Evolutionary conservation across 2,888 invertebrate species (phyloP).

Genomic region (Patella ulyssiponensis): DNA sequence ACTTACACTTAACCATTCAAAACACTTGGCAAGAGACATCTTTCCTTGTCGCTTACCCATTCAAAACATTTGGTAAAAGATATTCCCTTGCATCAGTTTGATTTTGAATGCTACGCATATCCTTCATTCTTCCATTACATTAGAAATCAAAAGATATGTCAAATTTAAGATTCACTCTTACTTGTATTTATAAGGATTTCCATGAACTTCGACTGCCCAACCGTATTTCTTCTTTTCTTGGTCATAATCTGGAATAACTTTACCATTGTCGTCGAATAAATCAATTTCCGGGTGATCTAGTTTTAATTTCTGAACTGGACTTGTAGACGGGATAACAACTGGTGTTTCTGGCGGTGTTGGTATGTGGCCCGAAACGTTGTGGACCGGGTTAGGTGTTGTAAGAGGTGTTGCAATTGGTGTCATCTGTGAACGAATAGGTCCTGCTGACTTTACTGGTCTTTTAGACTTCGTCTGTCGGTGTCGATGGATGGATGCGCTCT

Average conservation of each 20-base stretch:
- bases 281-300: neutral
- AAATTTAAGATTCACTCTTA: conserved; percentile 41
- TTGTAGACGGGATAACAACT: conserved; percentile 16
- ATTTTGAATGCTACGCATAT: too few species aligned
- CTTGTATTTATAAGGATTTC: conserved; percentile 67
- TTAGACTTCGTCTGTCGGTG: conserved; percentile 42
- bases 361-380: conserved; percentile 22
- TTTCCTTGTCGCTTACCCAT: too few species aligned
- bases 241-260: conserved; percentile 44
- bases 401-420: conserved; percentile 17
- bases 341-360: neutral
- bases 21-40: too few species aligned
- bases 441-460: conserved; percentile 50
- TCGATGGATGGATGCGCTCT: conserved; percentile 52
- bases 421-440: conserved; percentile 39
- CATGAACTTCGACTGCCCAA: conserved; percentile 67
- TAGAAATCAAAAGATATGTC: too few species aligned
- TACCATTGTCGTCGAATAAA: conserved; percentile 19
- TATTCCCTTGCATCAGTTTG: too few species aligned
- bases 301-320: conserved; percentile 4
- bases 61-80: too few species aligned
- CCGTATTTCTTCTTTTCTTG: conserved; percentile 58
- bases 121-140: too few species aligned
- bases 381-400: conserved; percentile 15
- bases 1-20: too few species aligned